A percentile compares a stretch with the other conserved stretches of the same genome.
Conservation (phyloP, 2,888 invertebrate genomes). For the Drosophila tanythrix region DNA sequence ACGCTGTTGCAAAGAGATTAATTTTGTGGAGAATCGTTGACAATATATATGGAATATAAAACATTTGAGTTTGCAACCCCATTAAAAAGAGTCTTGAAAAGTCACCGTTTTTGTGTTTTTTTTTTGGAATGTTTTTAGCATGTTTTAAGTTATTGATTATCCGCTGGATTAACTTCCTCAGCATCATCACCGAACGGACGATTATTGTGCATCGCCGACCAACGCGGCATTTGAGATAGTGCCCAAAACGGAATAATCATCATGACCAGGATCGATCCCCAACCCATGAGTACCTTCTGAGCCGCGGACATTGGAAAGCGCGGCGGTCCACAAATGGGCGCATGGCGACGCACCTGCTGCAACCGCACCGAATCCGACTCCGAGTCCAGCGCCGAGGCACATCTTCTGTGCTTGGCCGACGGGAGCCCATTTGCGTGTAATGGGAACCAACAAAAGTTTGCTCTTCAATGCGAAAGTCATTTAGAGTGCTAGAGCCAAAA, state of each 20-base stretch:
- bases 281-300: constrained; percentile 52
- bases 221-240: constrained; percentile 57
- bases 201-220: constrained; percentile 63
- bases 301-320: constrained; percentile 57
- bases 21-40: neutral
- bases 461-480: constrained; percentile 49
- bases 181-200: constrained; percentile 27
- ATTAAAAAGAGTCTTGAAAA: constrained; percentile 57
- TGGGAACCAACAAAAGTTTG: constrained; percentile 26
- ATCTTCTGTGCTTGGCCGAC: neutral
- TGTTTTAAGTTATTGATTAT: constrained; percentile 24
- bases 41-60: neutral
- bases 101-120: constrained; percentile 61
- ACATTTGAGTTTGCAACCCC: constrained; percentile 19
- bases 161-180: constrained; percentile 1
- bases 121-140: constrained; percentile 1
- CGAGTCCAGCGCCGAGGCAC: neutral
- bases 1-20: constrained; percentile 5
- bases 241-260: constrained; percentile 70
- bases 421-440: neutral
- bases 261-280: constrained; percentile 56
- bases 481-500: constrained; percentile 4
- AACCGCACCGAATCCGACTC: constrained; percentile 14
- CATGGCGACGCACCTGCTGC: constrained; percentile 49
- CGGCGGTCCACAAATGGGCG: constrained; percentile 70